These are phyloP conservation scores for Podabrus alpinus DNA, from an alignment of 2,888 invertebrate species.

Conservation along the genomic window DNA sequence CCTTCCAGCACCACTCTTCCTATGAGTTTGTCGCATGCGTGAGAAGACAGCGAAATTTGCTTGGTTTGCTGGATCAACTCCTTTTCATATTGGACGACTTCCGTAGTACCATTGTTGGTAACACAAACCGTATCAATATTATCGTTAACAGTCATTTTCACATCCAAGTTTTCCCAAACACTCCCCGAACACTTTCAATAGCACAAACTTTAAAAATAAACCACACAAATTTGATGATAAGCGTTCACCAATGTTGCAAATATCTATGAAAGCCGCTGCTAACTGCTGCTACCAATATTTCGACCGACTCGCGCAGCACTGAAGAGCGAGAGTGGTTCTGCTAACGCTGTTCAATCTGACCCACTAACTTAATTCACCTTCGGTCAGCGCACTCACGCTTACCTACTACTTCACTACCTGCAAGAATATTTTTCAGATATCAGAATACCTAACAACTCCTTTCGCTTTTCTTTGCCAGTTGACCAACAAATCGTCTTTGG, in stretches of 20 bases:
- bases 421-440: constrained; percentile 35
- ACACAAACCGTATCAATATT: constrained; percentile 59
- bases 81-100: constrained; percentile 52
- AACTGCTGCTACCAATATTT: constrained; percentile 36
- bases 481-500: neutral
- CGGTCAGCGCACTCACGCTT: constrained; percentile 53
- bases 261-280: constrained; percentile 19
- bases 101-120: constrained; percentile 47
- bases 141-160: constrained; percentile 62
- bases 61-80: constrained; percentile 33
- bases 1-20: constrained; percentile 65
- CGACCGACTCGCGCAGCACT: constrained; percentile 39
- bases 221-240: constrained; percentile 3
- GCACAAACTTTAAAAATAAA: constrained; percentile 13
- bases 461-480: constrained; percentile 35
- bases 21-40: constrained; percentile 59
- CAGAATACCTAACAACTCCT: constrained; percentile 36
- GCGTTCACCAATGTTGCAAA: constrained; percentile 2
- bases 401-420: constrained; percentile 22
- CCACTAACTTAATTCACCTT: constrained; percentile 57
- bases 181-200: neutral
- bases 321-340: constrained; percentile 46
- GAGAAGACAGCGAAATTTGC: constrained; percentile 38
- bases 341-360: constrained; percentile 46
- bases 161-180: neutral